These are phyloP conservation scores for Spisula subtruncata DNA, from an alignment of 2,888 invertebrate genomes.

Conservation along the genomic window DNA sequence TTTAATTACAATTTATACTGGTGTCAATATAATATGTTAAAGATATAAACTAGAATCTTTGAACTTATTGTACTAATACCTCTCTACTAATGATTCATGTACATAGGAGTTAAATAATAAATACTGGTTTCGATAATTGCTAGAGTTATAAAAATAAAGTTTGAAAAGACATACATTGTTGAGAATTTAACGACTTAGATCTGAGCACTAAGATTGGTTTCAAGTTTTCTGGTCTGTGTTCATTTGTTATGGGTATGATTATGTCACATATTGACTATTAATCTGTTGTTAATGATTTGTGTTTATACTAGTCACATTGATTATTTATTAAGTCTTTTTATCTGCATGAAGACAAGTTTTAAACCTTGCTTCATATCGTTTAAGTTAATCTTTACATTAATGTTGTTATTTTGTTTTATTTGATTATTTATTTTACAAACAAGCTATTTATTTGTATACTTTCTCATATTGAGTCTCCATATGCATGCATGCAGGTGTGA, in stretches of 20 bases:
- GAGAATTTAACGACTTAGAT: neutral
- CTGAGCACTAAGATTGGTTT: neutral
- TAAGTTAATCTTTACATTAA: neutral
- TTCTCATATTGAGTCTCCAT: too few species aligned
- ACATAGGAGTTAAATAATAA: too few species aligned
- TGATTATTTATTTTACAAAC: neutral
- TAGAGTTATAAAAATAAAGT: too few species aligned
- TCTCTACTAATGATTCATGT: too few species aligned
- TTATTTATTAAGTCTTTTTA: neutral
- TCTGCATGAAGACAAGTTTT: neutral
- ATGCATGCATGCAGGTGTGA: too few species aligned
- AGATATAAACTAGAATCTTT: too few species aligned
- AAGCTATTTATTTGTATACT: too few species aligned
- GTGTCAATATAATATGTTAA: too few species aligned
- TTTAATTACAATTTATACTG: too few species aligned
- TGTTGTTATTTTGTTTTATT: slow-evolving; percentile 5
- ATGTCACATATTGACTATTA: neutral
- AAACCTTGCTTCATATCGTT: too few species aligned
- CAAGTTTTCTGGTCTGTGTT: neutral
- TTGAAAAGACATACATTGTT: neutral
- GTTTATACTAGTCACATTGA: slow-evolving; percentile 8
- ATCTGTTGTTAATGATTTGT: neutral
- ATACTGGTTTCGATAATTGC: too few species aligned
- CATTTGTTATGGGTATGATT: neutral
- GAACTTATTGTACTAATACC: too few species aligned